Evolutionary conservation across 2,888 invertebrate species (phyloP).

Genomic region (Tetropium fuscum): DNA sequence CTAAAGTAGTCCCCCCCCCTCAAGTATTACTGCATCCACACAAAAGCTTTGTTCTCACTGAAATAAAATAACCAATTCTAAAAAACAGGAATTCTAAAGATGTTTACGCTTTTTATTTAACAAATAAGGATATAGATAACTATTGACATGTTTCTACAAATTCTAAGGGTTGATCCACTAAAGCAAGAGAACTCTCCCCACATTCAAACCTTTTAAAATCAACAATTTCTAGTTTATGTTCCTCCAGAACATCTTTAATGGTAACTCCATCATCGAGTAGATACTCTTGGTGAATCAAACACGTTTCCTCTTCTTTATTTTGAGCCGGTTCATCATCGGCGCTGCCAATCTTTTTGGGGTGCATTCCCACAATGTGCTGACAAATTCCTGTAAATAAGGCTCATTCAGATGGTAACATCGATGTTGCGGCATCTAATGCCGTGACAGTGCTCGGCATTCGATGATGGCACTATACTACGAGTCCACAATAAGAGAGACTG

Average conservation of each 20-base stretch:
- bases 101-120: conserved; percentile 15
- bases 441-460: no score
- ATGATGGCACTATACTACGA: no score
- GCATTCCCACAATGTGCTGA: conserved; percentile 94
- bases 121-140: neutral
- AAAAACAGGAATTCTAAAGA: neutral
- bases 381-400: conserved; percentile 72
- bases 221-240: conserved; percentile 74
- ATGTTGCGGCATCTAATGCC: neutral
- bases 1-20: no score
- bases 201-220: conserved; percentile 91
- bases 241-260: conserved; percentile 79
- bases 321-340: conserved; percentile 72
- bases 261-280: conserved; percentile 81
- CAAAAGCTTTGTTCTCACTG: no score
- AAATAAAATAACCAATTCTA: no score
- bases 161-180: conserved; percentile 66
- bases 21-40: no score
- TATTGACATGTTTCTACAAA: conserved; percentile 75
- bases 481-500: no score
- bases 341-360: conserved; percentile 79
- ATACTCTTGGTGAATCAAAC: conserved; percentile 89
- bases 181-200: conserved; percentile 72
- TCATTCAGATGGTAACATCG: neutral
- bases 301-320: conserved; percentile 81